Base-by-base conservation (phyloP, 2,888 invertebrate species). In the Heliothis peltigera region DNA sequence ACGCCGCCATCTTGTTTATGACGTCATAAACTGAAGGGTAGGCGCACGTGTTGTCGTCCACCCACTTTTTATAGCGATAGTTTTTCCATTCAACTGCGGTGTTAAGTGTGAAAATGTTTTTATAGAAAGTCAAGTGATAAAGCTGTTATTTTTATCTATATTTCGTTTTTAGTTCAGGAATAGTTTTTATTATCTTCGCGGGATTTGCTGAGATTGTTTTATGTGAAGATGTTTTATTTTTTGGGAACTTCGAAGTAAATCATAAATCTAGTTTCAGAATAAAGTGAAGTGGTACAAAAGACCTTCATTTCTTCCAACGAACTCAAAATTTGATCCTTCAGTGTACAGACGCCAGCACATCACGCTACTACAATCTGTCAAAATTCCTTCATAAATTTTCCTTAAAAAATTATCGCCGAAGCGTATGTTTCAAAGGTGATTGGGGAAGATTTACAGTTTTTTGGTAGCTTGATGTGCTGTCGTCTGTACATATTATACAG, bases 21-120 rank as follows among this genome's bases (percentile, higher is more conserved):
- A 64, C 65, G 65, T 68, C 69, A 79, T 79, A 77, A 79, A 77
- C 42, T 56, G 32, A 42, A 75, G 52, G 71, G 68, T 70, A 57
- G 42, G 39, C 59, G 39, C 80, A 77, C 74, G 64, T 73, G 80
- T 77, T 68, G 49, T 63, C 49, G 55, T 43, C 60, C 47, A 25
- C 18, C 62, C 55, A 21, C 10, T 64, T 79, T 79, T 79, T 79
- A 79, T 71, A 43, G 65, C 66, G 59, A 69, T 77, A 77, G 74
- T 76, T 70, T 76, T 70, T 59, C 64, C 51, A 79, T 70, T 73
- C 42, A 68, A 52, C 64, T 48, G 49, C 47, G 55, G 68, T n/a
- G n/a, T 63, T 63, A 76, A 46, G 62, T 39, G 18, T 62, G 53
- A 70, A 70, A 64, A 70, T 63, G 56, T 72, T 70, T 77, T 78